Base-by-base conservation (phyloP, 2,113 vertebrate species). In the Eudyptes chrysolophus region DNA sequence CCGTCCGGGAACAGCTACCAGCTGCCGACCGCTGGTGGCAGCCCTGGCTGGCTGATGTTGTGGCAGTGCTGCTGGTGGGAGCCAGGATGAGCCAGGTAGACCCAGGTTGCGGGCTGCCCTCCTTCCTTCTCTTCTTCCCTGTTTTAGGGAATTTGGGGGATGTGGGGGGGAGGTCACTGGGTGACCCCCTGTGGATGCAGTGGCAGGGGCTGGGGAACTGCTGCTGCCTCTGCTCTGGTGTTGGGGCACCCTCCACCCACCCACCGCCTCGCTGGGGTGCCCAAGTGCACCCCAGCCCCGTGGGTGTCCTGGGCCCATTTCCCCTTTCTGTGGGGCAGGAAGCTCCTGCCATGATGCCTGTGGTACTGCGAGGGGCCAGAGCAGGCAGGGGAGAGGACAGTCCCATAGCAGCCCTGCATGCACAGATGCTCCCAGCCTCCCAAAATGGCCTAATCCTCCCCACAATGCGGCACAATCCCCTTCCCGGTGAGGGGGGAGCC, bases 391-490 rank as follows among this genome's bases (percentile, higher is more conserved):
- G 29, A 25, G 58, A 16, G 13, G 24, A 42, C 40, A 34, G 58
- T 65, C 65, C 25, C 32, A 4, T 46, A 29, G 51, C 58, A 84
- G 68, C 58, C 44, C 79, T 14, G 3, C 25, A 13, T 0, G 10
- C 40, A 34, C 76, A 66, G 84, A 11, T 0, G 6, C 88, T 85
- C 54, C 38, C 3, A 5, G n/a, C 54, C 68, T 64, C n/a, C 25
- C 0, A 4, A 51, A 94, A 8, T 2, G 1, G 85, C 52, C 95
- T 98, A 97, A 97, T 97, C 96, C 96, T 97, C 64, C 92, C 85
- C 61, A 69, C 95, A 97, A 97, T 40, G 48, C 38, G 9, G 77
- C 90, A 65, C 97, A 96, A 97, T 98, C 95, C 89, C 84, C 10
- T 55, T 77, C 87, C 42, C 54, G 72, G 92, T 16, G 66, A 15